Base-by-base conservation (phyloP, 2,797 vertebrate genomes). In the Gymnocypris eckloni region DNA sequence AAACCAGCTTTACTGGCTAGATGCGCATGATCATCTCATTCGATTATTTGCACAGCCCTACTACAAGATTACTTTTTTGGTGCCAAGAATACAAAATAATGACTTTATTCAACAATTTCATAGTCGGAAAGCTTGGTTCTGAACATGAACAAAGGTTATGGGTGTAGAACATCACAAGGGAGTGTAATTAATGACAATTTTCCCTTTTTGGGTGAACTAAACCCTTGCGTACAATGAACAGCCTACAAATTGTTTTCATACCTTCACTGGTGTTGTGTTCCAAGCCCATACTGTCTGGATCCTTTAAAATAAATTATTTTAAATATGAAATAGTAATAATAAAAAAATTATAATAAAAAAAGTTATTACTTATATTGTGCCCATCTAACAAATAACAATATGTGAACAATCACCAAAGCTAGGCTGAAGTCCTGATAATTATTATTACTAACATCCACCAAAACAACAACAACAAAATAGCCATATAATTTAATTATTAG, bases 201-300 rank as follows among this genome's bases (percentile, higher is more conserved):
- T 12, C 4, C n/a, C n/a, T 64, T 64, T 64, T 64, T 28, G n/a
- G 11, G 59, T 64, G 12, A 64, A 64, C 16, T 52, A 16, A 18
- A 18, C 22, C 22, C 22, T 10, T 22, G 13, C n/a, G 56, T 4
- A 22, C 25, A 33, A 66, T 48, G 3, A 67, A 67, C 3, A 80
- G 11, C 28, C 11, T 22, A 33, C 41, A 37, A 9, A 48, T 8
- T 22, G 12, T 83, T 82, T 50, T 16, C 22, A 50, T 90, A 89
- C 89, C 88, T 66, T 82, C 33, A 86, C 43, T 43, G 15, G 66
- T 67, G 33, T 43, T 64, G 52, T 75, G 28, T 50, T 82, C 83
- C 11, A 54, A 48, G 37, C 89, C 73, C 75, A 84, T 59, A 59
- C 45, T 79, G 37, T 78, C 59, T 61, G 66, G 41, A 72, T 41